A percentile compares a stretch with the other conserved stretches of the same genome.
Evolutionary conservation across 2,113 vertebrate species (phyloP).

Genomic region (Crotalus horridus): DNA sequence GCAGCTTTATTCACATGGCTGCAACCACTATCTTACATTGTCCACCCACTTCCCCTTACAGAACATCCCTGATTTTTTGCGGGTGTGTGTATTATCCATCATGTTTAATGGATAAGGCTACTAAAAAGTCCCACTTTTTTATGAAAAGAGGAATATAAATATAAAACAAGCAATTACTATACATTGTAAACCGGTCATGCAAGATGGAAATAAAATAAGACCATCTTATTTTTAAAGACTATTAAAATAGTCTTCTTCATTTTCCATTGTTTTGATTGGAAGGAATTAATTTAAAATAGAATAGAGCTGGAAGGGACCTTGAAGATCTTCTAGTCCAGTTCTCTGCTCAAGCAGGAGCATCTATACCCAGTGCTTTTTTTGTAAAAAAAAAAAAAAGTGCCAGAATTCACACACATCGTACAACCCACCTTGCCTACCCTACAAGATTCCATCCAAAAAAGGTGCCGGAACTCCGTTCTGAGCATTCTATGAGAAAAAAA

Average conservation of each 20-base stretch:
- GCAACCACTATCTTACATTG: background rate
- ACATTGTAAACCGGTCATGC: background rate
- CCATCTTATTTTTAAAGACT: background rate
- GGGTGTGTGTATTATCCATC: background rate
- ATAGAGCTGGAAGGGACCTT: no score
- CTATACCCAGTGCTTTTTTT: no score
- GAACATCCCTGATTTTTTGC: background rate
- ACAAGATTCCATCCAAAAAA: no score
- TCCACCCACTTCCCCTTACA: background rate
- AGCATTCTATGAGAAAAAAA: no score
- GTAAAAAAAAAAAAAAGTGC: no score
- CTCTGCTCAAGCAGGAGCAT: no score
- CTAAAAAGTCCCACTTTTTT: background rate
- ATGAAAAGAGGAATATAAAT: background rate
- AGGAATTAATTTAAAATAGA: background rate
- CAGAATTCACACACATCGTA: no score
- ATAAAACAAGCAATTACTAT: background rate
- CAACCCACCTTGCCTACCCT: no score
- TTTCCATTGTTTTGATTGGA: background rate
- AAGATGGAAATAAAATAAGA: background rate
- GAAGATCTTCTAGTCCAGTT: no score
- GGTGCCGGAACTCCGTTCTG: no score
- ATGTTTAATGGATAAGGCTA: background rate
- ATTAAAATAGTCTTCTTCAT: background rate
- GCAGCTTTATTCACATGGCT: background rate